Evolutionary conservation across 1,140 invertebrate genomes (phyloP).

Genomic region (Papilio helenus): DNA sequence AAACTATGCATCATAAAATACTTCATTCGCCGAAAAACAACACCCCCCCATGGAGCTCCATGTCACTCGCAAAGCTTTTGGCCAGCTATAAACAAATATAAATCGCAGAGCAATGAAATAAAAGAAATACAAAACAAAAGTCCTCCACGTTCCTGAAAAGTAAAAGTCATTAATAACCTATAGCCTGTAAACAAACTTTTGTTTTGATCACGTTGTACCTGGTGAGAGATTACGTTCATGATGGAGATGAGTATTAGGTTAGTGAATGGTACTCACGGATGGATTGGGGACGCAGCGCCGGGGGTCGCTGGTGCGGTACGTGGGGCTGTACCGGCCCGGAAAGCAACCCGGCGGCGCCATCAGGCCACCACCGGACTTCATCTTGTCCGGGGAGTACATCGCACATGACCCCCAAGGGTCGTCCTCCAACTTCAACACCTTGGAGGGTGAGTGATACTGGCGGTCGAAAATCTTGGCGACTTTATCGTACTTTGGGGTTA

Average conservation of each 20-base stretch:
- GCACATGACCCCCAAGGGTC: slow-evolving; percentile 83
- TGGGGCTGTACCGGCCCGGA: slow-evolving; percentile 80
- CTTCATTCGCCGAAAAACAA: slow-evolving; percentile 46
- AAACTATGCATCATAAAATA: slow-evolving; percentile 39
- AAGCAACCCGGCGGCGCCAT: slow-evolving; percentile 81
- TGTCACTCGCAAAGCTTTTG: slow-evolving; percentile 57
- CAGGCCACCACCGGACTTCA: slow-evolving; percentile 81
- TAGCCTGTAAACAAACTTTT: slow-evolving; percentile 14
- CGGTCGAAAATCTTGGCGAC: slow-evolving; percentile 83
- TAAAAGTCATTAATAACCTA: slow-evolving; percentile 7
- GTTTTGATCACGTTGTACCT: not conserved
- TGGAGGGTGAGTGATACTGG: slow-evolving; percentile 83
- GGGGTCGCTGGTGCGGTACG: slow-evolving; percentile 77
- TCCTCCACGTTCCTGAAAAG: slow-evolving; percentile 41
- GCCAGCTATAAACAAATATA: slow-evolving; percentile 51
- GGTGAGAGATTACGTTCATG: not conserved
- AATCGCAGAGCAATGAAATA: slow-evolving; percentile 56
- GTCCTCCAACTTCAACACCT: slow-evolving; percentile 83
- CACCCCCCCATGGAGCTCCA: slow-evolving; percentile 59
- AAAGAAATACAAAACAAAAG: slow-evolving; percentile 38
- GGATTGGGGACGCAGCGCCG: slow-evolving; percentile 80
- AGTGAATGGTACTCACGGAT: slow-evolving; percentile 71
- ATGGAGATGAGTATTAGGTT: not conserved
- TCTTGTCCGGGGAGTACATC: slow-evolving; percentile 83
- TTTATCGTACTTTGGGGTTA: slow-evolving; percentile 72